phyloP scores from a whole-genome alignment of 2,888 invertebrate species.

The Torymus aiolomorphi region DNA sequence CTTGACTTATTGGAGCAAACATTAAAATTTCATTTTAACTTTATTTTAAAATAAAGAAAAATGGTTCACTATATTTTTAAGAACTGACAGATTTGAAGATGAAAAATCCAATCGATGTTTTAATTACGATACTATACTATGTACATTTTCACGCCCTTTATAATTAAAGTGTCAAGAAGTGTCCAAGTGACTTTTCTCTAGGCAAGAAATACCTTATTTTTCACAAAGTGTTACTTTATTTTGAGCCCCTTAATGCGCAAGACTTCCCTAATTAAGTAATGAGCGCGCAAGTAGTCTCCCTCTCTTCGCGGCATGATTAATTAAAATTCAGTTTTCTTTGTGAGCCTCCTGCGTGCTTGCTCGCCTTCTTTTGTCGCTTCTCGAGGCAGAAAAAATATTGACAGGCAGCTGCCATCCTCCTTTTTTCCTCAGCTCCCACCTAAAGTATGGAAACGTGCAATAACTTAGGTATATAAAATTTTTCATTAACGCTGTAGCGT shows the following conservation, averaged over 20 bases:
- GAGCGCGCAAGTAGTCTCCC: not conserved
- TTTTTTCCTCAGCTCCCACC: not conserved
- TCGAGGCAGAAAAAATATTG: conserved; percentile 28
- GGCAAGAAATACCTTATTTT: not conserved
- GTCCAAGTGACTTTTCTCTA: not conserved
- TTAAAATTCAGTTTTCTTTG: conserved; percentile 35
- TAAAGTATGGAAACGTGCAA: not conserved
- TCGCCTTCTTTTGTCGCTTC: not conserved
- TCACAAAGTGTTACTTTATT: not conserved
- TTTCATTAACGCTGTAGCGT: not conserved
- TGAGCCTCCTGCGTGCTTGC: not conserved
- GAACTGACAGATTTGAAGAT: too few species aligned
- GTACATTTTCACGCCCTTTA: not conserved
- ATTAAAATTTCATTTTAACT: too few species aligned
- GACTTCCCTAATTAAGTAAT: conserved; percentile 25
- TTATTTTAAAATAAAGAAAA: too few species aligned
- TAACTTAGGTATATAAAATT: not conserved
- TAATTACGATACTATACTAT: too few species aligned
- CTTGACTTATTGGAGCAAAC: too few species aligned
- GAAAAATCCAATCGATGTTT: too few species aligned
- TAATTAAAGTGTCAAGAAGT: not conserved
- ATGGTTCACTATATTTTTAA: too few species aligned
- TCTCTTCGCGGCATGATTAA: conserved; percentile 2
- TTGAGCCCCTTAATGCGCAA: conserved; percentile 1
- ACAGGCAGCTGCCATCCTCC: not conserved